Base-by-base conservation (phyloP, 2,888 invertebrate species). In the Ectobius pallidus region DNA sequence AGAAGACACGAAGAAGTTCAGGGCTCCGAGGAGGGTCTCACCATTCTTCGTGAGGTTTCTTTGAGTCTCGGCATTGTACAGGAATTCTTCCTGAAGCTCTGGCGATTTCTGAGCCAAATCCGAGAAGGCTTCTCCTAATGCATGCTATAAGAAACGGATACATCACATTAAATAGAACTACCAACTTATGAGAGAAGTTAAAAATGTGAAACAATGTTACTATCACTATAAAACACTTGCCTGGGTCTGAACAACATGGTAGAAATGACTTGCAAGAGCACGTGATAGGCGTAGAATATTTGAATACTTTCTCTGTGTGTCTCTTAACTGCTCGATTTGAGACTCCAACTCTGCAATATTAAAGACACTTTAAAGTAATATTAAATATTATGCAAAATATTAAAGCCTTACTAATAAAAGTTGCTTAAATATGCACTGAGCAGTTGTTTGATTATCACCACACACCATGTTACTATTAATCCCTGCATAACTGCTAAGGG, bases 51-150 rank as follows among this genome's bases (percentile, higher is more conserved):
- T 92, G 75, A 99, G 86, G 79, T 94, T 94, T 79, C 95, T 90
- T 86, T 99, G 97, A 71, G 97, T 97, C 85, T 97, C 97, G 32
- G 96, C 94, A 84, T 98, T 98, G 83, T 96, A 96, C 62, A 94
- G 87, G 85, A 98, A 97, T 83, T 95, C 95, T 79, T 96, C 94
- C 83, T 97, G 95, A 68, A 99, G 86, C 82, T 97, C 97, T 0
- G 97, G 97, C 74, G 96, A 96, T 83, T 97, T 96, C 86, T 97
- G 96, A 70, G 97, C 95, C 78, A 99, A 86, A 80, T 98, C 97
- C 14, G 96, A 93, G 84, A 99, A 97, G 27, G 95, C 92, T 82
- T 98, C 96, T 0, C 95, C 96, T 63, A 98, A 86, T 16, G 93
- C 92, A 81, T 96, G 93, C 86, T 95, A 89, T 52, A 6, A 52